Conservation (phyloP, 2,888 invertebrate species). For the Merodon equestris region DNA sequence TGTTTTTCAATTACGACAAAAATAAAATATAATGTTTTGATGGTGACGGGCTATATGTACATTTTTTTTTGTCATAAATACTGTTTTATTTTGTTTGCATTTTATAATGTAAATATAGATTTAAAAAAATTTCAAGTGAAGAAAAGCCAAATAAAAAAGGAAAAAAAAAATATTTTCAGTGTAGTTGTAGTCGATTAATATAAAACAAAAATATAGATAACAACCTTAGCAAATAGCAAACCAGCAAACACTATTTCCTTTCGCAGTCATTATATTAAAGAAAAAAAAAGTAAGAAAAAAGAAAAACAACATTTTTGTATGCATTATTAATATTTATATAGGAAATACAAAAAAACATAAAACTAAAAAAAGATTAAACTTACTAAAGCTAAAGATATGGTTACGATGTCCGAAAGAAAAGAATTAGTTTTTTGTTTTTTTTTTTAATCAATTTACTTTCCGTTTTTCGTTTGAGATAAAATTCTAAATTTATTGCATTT, state of each 20-base stretch:
- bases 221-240: slow-evolving; percentile 41
- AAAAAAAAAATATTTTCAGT: slow-evolving; percentile 44
- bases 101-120: slow-evolving; percentile 63
- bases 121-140: slow-evolving; percentile 51
- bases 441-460: too few species aligned
- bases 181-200: slow-evolving; percentile 58
- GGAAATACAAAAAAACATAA: slow-evolving; percentile 32
- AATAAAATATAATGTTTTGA: slow-evolving; percentile 19
- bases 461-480: slow-evolving; percentile 61
- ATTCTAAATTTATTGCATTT: slow-evolving; percentile 65
- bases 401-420: slow-evolving; percentile 45
- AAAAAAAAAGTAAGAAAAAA: slow-evolving; percentile 47
- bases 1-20: slow-evolving; percentile 17
- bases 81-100: slow-evolving; percentile 51
- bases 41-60: slow-evolving; percentile 45
- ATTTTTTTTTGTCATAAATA: slow-evolving; percentile 39
- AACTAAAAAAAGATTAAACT: slow-evolving; percentile 31
- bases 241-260: slow-evolving; percentile 58
- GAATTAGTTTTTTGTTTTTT: slow-evolving; percentile 7
- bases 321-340: slow-evolving; percentile 63
- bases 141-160: slow-evolving; percentile 51
- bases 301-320: slow-evolving; percentile 64
- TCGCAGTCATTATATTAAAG: slow-evolving; percentile 52
- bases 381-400: slow-evolving; percentile 12
- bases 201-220: slow-evolving; percentile 12